phyloP scores from a whole-genome alignment of 2,888 invertebrate genomes.

The Seladonia tumulorum region DNA sequence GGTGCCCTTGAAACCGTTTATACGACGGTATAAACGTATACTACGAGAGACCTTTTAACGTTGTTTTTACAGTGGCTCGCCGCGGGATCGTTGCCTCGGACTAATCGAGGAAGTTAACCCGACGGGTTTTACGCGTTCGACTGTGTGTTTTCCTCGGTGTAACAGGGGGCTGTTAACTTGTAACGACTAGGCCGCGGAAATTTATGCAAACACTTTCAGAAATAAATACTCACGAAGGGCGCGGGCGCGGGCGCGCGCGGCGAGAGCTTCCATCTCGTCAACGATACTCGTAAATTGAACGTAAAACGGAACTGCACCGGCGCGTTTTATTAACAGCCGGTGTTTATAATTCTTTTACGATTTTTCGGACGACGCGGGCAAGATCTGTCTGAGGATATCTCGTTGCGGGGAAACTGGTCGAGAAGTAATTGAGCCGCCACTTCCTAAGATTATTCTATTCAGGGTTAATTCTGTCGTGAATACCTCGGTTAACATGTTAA shows the following conservation, averaged over 20 bases:
- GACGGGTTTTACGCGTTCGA: constrained; percentile 12
- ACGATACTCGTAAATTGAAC: not conserved
- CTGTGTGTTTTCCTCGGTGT: not conserved
- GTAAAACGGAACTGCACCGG: not conserved
- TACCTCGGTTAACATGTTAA: not conserved
- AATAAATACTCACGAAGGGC: not conserved
- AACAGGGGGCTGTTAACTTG: not conserved
- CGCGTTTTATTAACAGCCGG: not conserved
- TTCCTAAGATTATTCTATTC: not conserved
- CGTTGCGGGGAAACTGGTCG: not conserved
- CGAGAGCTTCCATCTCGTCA: not conserved
- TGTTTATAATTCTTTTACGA: not conserved
- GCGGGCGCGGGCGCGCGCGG: not conserved
- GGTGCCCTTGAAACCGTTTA: constrained; percentile 32
- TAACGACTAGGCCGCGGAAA: constrained; percentile 7
- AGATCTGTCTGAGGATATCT: not conserved
- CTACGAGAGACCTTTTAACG: constrained; percentile 23
- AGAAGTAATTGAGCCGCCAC: not conserved
- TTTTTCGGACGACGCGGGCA: not conserved
- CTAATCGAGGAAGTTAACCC: constrained; percentile 7
- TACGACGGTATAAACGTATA: not conserved
- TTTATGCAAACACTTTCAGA: not conserved
- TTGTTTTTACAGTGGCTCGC: constrained; percentile 5
- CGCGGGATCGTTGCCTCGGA: not conserved
- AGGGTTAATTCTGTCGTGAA: not conserved